A percentile compares a stretch with the other conserved stretches of the same genome.
Evolutionary conservation across 37 sponge, comb jelly and placozoan species (phyloP).

Genomic region (Aphrocallistes beatrix): DNA sequence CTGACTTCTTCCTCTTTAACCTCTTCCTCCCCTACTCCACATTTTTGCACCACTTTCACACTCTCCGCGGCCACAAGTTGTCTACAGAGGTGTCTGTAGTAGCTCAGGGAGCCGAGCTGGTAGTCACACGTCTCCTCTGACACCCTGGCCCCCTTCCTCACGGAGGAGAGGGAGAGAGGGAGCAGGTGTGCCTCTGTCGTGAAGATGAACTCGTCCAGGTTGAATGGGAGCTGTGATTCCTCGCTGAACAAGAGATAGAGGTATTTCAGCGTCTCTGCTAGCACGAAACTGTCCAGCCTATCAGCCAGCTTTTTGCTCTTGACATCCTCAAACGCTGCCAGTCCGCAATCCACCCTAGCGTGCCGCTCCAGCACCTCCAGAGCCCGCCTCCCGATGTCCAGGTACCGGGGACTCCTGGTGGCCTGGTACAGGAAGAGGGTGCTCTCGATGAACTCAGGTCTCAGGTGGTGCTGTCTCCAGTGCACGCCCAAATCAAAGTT

Average conservation of each 20-base stretch:
- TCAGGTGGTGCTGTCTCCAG: constrained; percentile 82
- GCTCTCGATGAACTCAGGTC: constrained; percentile 94
- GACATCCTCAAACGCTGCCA: constrained; percentile 76
- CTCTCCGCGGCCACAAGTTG: background rate
- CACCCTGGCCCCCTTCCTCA: background rate
- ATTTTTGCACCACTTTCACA: background rate
- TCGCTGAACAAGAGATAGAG: constrained; percentile 80
- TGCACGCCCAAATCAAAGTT: constrained; percentile 59
- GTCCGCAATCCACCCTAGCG: constrained; percentile 77
- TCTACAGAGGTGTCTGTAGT: background rate
- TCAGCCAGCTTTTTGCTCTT: constrained; percentile 20
- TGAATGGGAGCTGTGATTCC: constrained; percentile 57
- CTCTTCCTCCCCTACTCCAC: background rate
- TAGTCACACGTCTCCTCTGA: background rate
- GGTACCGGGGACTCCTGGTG: constrained; percentile 70
- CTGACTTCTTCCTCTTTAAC: background rate
- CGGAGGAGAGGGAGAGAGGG: constrained; percentile 43
- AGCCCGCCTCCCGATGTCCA: constrained; percentile 61
- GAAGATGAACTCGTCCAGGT: constrained; percentile 76
- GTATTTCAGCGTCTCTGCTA: constrained; percentile 95
- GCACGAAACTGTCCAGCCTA: constrained; percentile 88
- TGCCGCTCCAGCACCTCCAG: constrained; percentile 55
- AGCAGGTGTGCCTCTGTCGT: constrained; percentile 92
- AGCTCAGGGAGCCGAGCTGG: background rate
- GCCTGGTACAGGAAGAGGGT: constrained; percentile 89